Percentiles rank a stretch among this genome's conserved stretches.
phyloP scores from a whole-genome alignment of 1,140 invertebrate species.

The Plectrocnemia conspersa region DNA sequence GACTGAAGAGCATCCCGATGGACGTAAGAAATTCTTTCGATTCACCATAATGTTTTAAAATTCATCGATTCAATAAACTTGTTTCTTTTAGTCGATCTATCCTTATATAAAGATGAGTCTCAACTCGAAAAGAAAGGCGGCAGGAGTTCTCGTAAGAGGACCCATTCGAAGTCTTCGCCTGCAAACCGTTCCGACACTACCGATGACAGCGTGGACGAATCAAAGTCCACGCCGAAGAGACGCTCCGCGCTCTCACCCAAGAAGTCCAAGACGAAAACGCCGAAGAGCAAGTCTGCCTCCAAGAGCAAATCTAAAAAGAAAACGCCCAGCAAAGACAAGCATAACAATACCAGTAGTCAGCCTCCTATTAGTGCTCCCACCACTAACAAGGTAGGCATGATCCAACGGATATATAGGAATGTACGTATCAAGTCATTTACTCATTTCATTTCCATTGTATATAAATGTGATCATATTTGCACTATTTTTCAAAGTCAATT shows the following conservation, averaged over 20 bases:
- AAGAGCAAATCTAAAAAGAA: constrained; percentile 8
- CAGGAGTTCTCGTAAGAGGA: constrained; percentile 42
- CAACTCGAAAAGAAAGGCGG: constrained; percentile 65
- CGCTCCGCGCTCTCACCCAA: constrained; percentile 21
- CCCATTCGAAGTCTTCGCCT: constrained; percentile 42
- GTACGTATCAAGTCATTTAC: constrained; percentile 48
- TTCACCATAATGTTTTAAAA: neutral
- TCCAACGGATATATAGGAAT: constrained; percentile 55
- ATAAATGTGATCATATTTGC: too few relatives aligned
- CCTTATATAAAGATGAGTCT: constrained; percentile 72
- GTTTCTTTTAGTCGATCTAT: constrained; percentile 69
- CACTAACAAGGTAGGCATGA: constrained; percentile 54
- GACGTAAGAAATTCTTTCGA: too few relatives aligned
- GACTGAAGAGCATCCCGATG: constrained; percentile 82
- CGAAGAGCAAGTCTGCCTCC: constrained; percentile 44
- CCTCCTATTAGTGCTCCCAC: constrained; percentile 37
- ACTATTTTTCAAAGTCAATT: constrained; percentile 29
- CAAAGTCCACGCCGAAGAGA: constrained; percentile 40
- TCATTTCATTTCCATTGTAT: constrained; percentile 35
- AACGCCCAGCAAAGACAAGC: constrained; percentile 14
- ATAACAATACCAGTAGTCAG: constrained; percentile 18
- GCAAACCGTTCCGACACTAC: constrained; percentile 36
- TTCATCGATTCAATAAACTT: too few relatives aligned
- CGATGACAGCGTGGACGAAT: constrained; percentile 27
- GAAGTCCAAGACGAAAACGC: constrained; percentile 36